phyloP scores from a whole-genome alignment of 2,797 vertebrate genomes.

The Acanthornis magna region DNA sequence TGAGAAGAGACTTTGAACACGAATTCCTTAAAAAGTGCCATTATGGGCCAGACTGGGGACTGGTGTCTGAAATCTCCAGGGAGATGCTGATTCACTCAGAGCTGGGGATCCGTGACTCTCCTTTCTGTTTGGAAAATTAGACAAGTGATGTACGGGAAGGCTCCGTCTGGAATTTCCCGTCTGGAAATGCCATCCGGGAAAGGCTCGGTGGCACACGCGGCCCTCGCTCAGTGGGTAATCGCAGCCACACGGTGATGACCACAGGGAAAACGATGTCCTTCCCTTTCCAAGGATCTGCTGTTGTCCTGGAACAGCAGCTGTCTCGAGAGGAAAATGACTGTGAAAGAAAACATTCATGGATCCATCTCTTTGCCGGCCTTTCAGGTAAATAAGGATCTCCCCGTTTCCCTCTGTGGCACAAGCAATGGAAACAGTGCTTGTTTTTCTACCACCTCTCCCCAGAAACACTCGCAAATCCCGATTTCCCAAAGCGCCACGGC shows the following conservation, averaged over 20 bases:
- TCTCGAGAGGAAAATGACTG: background rate
- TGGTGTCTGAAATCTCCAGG: background rate
- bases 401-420: background rate
- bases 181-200: slow-evolving; percentile 20
- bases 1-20: background rate
- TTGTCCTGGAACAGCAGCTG: background rate
- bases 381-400: background rate
- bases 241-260: background rate
- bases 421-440: background rate
- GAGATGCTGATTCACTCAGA: slow-evolving; percentile 11
- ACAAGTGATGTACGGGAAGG: background rate
- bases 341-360: background rate
- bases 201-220: background rate
- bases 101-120: background rate
- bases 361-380: fast-evolving
- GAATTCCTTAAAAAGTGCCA: background rate
- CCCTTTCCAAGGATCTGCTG: background rate
- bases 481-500: background rate
- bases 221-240: background rate
- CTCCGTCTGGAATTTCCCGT: background rate
- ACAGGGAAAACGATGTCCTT: background rate
- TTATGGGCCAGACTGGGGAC: background rate
- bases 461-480: background rate
- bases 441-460: background rate
- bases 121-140: slow-evolving; percentile 18